Conservation (phyloP, 2,113 vertebrate species). For the Todiramphus saurophagus region DNA sequence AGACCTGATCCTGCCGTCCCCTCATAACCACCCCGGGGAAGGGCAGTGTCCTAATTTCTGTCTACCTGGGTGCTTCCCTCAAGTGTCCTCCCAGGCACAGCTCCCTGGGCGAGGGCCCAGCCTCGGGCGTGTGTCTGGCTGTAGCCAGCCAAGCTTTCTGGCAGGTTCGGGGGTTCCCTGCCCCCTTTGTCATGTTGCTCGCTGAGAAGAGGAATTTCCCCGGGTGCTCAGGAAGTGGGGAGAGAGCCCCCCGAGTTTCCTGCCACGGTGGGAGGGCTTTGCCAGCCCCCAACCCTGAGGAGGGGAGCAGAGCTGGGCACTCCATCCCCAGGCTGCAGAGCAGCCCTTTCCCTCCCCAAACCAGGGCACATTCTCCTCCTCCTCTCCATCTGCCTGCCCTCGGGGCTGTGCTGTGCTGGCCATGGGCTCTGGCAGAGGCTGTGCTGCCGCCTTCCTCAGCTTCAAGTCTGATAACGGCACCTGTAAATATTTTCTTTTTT, state of each 20-base stretch:
- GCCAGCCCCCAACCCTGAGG: neutral
- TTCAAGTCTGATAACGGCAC: no score
- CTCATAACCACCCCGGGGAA: neutral
- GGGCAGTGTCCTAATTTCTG: neutral
- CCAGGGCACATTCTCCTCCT: neutral
- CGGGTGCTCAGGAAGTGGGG: neutral
- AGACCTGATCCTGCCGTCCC: neutral
- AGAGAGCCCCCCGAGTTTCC: neutral
- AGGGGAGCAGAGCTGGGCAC: neutral
- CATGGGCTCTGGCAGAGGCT: neutral
- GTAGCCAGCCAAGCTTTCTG: neutral
- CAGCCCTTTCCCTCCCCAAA: neutral
- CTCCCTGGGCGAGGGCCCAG: neutral
- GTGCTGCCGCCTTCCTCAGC: neutral
- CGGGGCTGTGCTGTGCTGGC: neutral
- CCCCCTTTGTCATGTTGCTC: rapidly evolving
- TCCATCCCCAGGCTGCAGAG: neutral
- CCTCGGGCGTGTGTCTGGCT: neutral
- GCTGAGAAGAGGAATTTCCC: neutral
- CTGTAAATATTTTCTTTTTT: neutral
- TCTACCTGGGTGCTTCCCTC: neutral
- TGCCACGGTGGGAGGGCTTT: neutral
- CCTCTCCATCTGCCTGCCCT: neutral
- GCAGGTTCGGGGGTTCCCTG: rapidly evolving
- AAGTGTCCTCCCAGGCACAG: rapidly evolving